Conservation (phyloP, 2,113 vertebrate genomes). For the Sorex araneus region DNA sequence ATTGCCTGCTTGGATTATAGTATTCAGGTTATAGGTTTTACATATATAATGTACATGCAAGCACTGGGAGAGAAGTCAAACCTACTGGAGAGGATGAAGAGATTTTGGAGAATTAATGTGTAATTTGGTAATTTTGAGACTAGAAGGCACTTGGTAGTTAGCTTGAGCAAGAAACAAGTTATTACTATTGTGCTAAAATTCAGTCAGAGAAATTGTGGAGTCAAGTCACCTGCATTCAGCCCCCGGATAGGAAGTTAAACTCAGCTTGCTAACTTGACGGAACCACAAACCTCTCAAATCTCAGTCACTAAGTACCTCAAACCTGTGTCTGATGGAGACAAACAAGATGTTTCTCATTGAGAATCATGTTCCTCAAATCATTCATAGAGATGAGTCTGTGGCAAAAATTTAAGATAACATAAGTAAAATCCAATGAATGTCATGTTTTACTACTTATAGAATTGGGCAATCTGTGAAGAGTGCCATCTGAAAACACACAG, state of each 20-base stretch:
- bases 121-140: neutral
- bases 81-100: neutral
- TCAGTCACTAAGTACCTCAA: neutral
- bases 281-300: neutral
- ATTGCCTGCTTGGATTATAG: neutral
- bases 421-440: too few relatives aligned
- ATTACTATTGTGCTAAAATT: neutral
- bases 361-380: neutral
- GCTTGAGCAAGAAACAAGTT: neutral
- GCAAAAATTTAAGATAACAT: neutral
- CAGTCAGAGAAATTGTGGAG: neutral
- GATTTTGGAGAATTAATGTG: neutral
- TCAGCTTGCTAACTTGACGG: neutral
- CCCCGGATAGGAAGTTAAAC: neutral
- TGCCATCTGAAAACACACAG: neutral
- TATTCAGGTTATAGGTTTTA: slow-evolving; percentile 35
- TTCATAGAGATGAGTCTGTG: neutral
- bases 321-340: neutral
- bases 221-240: neutral
- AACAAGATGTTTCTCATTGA: neutral
- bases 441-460: too few relatives aligned
- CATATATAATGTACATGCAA: neutral
- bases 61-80: neutral
- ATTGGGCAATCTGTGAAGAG: too few relatives aligned
- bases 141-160: neutral